Evolutionary conservation across 2,888 invertebrate genomes (phyloP).

Genomic region (Yponomeuta cagnagella): DNA sequence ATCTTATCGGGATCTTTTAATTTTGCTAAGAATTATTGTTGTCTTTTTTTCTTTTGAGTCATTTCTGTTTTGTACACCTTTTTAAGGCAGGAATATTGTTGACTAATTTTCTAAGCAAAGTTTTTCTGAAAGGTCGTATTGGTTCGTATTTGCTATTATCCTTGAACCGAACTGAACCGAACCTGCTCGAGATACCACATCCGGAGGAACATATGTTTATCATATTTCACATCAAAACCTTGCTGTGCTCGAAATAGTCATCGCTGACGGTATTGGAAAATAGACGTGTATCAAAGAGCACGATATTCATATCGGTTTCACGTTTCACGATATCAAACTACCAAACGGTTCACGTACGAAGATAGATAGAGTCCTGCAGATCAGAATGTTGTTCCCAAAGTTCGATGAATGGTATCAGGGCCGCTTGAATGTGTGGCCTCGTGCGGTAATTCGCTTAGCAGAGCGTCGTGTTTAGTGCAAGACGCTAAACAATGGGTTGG

Average conservation of each 20-base stretch:
- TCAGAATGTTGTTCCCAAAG: constrained; percentile 4
- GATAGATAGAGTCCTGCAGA: constrained; percentile 7
- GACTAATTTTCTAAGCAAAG: too few relatives aligned
- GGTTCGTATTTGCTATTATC: too few relatives aligned
- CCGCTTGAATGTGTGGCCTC: constrained; percentile 26
- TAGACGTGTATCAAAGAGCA: neutral
- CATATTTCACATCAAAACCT: constrained; percentile 1
- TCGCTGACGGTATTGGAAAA: neutral
- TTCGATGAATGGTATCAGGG: constrained; percentile 10
- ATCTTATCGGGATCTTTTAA: too few relatives aligned
- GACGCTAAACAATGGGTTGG: constrained; percentile 56
- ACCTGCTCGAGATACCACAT: neutral
- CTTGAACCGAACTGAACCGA: too few relatives aligned
- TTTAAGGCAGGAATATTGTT: too few relatives aligned
- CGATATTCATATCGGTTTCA: neutral
- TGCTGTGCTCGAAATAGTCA: neutral
- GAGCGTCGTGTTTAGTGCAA: constrained; percentile 49
- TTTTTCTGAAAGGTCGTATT: too few relatives aligned
- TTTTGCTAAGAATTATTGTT: too few relatives aligned
- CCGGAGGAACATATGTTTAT: neutral
- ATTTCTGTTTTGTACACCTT: too few relatives aligned
- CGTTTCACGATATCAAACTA: neutral
- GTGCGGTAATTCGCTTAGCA: constrained; percentile 47
- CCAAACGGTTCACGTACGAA: neutral
- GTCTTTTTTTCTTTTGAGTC: too few relatives aligned